Evolutionary conservation across 1,140 invertebrate genomes (phyloP).

Genomic region (Papilio machaon): DNA sequence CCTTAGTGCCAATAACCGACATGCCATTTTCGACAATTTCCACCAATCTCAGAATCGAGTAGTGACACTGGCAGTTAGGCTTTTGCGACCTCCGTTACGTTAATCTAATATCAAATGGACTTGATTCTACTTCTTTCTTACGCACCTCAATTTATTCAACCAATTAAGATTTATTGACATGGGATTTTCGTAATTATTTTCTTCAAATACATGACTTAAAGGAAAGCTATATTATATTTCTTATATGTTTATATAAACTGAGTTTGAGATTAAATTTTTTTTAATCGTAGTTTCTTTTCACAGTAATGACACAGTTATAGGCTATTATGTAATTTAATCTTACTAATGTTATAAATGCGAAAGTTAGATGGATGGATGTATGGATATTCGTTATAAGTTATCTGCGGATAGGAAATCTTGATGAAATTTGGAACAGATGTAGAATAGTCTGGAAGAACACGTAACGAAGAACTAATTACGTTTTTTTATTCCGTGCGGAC

Average conservation of each 20-base stretch:
- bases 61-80: slow-evolving; percentile 28
- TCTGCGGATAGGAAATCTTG: too few relatives aligned
- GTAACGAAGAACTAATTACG: too few relatives aligned
- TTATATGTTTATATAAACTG: not conserved
- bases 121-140: slow-evolving; percentile 15
- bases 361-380: too few relatives aligned
- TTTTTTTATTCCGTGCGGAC: too few relatives aligned
- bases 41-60: slow-evolving; percentile 27
- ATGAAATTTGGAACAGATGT: too few relatives aligned
- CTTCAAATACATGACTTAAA: not conserved
- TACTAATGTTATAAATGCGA: too few relatives aligned
- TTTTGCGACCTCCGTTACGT: slow-evolving; percentile 27
- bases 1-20: slow-evolving; percentile 18
- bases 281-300: too few relatives aligned
- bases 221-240: not conserved
- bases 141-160: slow-evolving; percentile 30
- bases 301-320: too few relatives aligned
- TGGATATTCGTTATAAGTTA: too few relatives aligned
- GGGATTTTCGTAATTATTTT: not conserved
- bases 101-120: slow-evolving; percentile 36
- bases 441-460: too few relatives aligned
- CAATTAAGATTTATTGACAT: slow-evolving; percentile 31
- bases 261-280: too few relatives aligned
- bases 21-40: not conserved
- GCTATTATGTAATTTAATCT: too few relatives aligned